These are phyloP conservation scores for Pandemis heparana DNA, from an alignment of 2,888 invertebrate species.

Conservation along the genomic window DNA sequence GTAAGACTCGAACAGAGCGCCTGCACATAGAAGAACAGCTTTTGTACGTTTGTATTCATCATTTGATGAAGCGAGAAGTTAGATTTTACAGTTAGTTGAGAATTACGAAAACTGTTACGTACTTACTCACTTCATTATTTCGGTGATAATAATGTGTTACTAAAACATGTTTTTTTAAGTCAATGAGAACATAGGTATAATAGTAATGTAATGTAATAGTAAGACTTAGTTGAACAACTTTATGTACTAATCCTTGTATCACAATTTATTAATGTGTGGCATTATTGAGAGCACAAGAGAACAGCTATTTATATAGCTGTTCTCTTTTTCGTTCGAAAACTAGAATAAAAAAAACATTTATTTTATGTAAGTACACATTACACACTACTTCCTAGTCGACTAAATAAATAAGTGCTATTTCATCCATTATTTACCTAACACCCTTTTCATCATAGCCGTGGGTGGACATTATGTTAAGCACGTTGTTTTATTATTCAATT, in stretches of 20 bases:
- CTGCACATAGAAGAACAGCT: neutral
- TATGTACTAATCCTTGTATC: too few species aligned
- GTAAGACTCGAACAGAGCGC: neutral
- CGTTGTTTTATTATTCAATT: slow-evolving; percentile 7
- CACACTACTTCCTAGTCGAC: neutral
- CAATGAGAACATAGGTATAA: too few species aligned
- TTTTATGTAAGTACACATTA: too few species aligned
- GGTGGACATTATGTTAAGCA: slow-evolving; percentile 2
- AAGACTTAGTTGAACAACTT: too few species aligned
- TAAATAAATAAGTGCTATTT: neutral
- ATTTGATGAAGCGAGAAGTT: neutral
- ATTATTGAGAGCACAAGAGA: too few species aligned
- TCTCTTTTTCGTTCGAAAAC: too few species aligned
- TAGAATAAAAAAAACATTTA: too few species aligned
- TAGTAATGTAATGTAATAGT: too few species aligned
- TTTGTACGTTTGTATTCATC: neutral
- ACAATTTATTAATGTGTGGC: too few species aligned
- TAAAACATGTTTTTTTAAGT: neutral
- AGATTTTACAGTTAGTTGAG: neutral
- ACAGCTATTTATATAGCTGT: too few species aligned
- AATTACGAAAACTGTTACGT: neutral
- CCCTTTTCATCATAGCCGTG: neutral
- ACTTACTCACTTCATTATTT: neutral
- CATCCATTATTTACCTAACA: neutral
- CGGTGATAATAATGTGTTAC: too few species aligned